Evolutionary conservation across 2,888 invertebrate genomes (phyloP), one percentile per base, ranked within the genome.

Genomic region (Hyposoter didymator): DNA sequence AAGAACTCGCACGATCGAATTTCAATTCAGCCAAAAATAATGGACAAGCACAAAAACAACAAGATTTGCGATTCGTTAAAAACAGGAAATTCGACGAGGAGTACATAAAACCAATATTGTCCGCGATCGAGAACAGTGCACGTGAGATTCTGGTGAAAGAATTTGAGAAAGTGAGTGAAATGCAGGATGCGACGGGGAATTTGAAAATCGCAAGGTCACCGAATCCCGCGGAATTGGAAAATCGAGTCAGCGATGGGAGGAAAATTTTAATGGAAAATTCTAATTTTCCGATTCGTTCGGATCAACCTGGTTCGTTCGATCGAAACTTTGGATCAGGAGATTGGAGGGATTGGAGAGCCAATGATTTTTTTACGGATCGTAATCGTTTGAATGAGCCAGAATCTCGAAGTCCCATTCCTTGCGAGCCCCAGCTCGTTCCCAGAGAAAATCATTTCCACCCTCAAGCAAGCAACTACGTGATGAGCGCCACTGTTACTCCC

Each of bases 371-470:
- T 45, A 47, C 28, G n/a, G 47, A 47, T 47, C 69, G 10, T 47
- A 17, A 39, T 69, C 22, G 17, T 69, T 47, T 69, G 32, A 47
- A 69, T 0, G 28, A 32, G 17, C 8, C 22, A 1, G 28, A 28
- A 17, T 10, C 17, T 14, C 45, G 17, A 8, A 47, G 14, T 19
- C 39, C 78, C 1, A 22, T 67, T 55, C 55, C 78, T 3, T 28
- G 59, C 17, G 59, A 39, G n/a, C 22, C 22, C 0, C 39, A 10
- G 39, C 43, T 64, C 45, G 49, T 19, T 1, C 67, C 45, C 8
- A 45, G 79, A 67, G 91, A 92, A 62, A 88, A 91, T 22, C 90
- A 91, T n/a, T 91, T 90, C 14, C 88, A 88, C 19, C 90, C 92
- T 7, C 87, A 91, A 76, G 75, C 90, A 8, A 90, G 91, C n/a